Percentiles rank a stretch among this genome's conserved stretches.
These are phyloP conservation scores for Trichonephila inaurata DNA, from an alignment of 1,140 invertebrate genomes.

Conservation along the genomic window DNA sequence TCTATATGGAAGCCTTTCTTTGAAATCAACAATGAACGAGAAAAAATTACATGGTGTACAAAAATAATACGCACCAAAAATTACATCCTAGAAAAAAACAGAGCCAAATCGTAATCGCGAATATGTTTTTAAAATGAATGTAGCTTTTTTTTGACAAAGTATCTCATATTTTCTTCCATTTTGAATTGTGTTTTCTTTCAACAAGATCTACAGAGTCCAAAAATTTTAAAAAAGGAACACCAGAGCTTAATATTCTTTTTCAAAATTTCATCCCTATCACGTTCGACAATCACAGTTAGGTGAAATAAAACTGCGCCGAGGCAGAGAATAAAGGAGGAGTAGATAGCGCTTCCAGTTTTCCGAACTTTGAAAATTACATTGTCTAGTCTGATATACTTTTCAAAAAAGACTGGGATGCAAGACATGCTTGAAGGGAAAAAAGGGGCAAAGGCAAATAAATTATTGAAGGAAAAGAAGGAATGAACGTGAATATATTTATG, in stretches of 20 bases:
- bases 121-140: too few species aligned
- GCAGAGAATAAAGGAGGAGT: neutral
- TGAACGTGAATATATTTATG: neutral
- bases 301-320: slow-evolving; percentile 18
- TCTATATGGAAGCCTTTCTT: too few species aligned
- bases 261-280: slow-evolving; percentile 55
- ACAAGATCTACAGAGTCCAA: too few species aligned
- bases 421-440: neutral
- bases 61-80: too few species aligned
- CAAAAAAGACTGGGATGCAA: neutral
- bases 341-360: slow-evolving; percentile 56
- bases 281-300: slow-evolving; percentile 62
- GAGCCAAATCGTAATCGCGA: too few species aligned
- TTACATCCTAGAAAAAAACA: too few species aligned
- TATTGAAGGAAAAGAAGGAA: neutral
- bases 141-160: too few species aligned
- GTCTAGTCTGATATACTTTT: slow-evolving; percentile 57
- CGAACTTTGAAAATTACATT: slow-evolving; percentile 66
- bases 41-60: too few species aligned
- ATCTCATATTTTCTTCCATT: too few species aligned
- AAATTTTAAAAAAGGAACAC: too few species aligned
- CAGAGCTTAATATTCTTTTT: neutral
- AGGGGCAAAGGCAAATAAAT: neutral
- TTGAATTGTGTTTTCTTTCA: too few species aligned
- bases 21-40: too few species aligned